Conservation (phyloP, 2,797 vertebrate genomes). For the Phataginus tetradactyla region DNA sequence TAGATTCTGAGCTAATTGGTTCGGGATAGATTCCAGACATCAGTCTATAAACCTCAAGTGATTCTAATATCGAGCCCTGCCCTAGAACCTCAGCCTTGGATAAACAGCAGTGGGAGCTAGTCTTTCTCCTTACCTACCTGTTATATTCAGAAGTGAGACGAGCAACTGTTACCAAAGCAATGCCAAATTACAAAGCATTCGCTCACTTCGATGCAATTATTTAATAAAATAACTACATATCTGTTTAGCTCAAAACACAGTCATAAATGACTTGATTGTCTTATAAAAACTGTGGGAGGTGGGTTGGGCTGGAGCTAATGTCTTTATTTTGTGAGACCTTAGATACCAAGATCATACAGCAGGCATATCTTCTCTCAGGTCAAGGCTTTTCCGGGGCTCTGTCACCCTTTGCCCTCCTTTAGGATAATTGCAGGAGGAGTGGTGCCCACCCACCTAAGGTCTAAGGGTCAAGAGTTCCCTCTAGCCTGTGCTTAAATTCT, state of each 20-base stretch:
- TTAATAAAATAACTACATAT: background rate
- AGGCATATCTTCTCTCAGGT: background rate
- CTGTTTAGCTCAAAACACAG: background rate
- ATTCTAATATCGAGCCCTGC: background rate
- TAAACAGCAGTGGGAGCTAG: background rate
- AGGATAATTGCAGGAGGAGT: background rate
- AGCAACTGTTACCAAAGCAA: background rate
- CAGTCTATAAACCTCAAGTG: background rate
- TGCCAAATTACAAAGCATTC: background rate
- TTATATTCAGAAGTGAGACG: background rate
- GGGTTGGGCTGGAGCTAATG: background rate
- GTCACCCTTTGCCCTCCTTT: background rate
- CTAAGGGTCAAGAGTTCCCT: background rate
- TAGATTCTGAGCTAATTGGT: conserved; percentile 41
- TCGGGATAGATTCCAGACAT: background rate
- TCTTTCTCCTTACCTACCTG: background rate
- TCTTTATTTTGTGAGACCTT: background rate
- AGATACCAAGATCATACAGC: background rate
- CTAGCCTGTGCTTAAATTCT: background rate
- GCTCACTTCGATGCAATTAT: background rate
- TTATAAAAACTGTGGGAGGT: background rate
- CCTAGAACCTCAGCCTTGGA: background rate
- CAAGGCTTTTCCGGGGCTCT: background rate
- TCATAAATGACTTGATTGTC: background rate
- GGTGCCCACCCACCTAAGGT: background rate